Percentiles rank a stretch among this genome's conserved stretches.
Evolutionary conservation across 2,797 vertebrate species (phyloP).

Genomic region (Orientallactaga sibirica): DNA sequence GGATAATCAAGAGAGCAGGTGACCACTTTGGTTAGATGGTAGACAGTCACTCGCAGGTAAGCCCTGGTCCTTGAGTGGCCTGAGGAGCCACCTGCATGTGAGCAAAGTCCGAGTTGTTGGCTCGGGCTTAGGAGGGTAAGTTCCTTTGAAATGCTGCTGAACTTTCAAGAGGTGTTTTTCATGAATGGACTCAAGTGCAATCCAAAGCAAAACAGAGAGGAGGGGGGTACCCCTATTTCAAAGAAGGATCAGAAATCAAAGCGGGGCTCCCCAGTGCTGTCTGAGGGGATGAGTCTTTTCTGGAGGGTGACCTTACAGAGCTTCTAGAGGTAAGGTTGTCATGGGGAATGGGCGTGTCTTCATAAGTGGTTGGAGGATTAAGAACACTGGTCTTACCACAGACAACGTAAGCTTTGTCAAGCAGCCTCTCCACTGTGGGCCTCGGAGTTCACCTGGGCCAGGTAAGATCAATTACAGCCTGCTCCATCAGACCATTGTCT

Average conservation of each 20-base stretch:
- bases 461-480: background rate
- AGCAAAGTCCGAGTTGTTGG: too few species aligned
- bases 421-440: too few species aligned
- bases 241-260: background rate
- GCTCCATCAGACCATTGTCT: background rate
- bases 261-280: background rate
- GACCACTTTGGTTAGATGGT: background rate
- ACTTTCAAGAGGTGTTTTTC: background rate
- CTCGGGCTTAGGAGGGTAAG: background rate
- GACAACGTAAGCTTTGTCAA: fast-evolving
- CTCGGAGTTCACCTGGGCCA: background rate
- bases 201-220: background rate
- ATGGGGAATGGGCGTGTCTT: background rate
- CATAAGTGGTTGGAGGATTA: too few species aligned
- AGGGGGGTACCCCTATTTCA: fast-evolving
- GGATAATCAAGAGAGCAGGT: background rate
- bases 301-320: background rate
- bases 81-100: too few species aligned
- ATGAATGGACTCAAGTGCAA: background rate
- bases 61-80: background rate
- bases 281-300: background rate
- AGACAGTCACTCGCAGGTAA: background rate
- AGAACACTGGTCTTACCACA: background rate
- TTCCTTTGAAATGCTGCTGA: too few species aligned
- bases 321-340: background rate